Percentiles rank a stretch among this genome's conserved stretches.
These are phyloP conservation scores for Ommatoiulus sabulosus DNA, from an alignment of 2,888 invertebrate genomes.

Conservation along the genomic window DNA sequence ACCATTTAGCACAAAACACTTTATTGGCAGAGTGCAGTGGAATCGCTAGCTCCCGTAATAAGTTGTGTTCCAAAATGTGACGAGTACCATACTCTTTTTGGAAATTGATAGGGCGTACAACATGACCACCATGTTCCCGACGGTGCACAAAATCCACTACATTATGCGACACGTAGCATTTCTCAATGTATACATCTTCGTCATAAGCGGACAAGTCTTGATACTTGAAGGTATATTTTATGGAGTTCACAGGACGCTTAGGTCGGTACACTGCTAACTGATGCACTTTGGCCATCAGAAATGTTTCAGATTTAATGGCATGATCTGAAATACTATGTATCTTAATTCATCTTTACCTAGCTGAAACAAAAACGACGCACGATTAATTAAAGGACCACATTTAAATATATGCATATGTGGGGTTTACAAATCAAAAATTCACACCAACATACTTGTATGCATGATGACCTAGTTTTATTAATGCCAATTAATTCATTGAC, in stretches of 20 bases:
- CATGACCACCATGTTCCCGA: constrained; percentile 57
- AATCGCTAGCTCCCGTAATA: constrained; percentile 60
- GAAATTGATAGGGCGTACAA: constrained; percentile 60
- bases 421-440: not conserved
- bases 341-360: not conserved
- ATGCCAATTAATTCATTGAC: not conserved
- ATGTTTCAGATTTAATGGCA: not conserved
- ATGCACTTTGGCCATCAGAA: constrained; percentile 47
- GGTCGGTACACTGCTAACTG: constrained; percentile 7
- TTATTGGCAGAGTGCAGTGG: constrained; percentile 65
- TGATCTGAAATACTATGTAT: not conserved
- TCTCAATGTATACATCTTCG: not conserved
- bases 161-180: constrained; percentile 54
- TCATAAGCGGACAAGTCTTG: not conserved
- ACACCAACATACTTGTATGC: not conserved
- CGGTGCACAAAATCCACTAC: constrained; percentile 58
- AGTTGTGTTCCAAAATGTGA: constrained; percentile 69
- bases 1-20: constrained; percentile 94
- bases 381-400: too few species aligned
- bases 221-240: not conserved
- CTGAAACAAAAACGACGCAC: not conserved
- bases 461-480: not conserved
- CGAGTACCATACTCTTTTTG: constrained; percentile 80
- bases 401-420: too few species aligned
- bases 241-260: not conserved